Conservation (phyloP, 1,140 invertebrate genomes). For the Neelides sp. region DNA sequence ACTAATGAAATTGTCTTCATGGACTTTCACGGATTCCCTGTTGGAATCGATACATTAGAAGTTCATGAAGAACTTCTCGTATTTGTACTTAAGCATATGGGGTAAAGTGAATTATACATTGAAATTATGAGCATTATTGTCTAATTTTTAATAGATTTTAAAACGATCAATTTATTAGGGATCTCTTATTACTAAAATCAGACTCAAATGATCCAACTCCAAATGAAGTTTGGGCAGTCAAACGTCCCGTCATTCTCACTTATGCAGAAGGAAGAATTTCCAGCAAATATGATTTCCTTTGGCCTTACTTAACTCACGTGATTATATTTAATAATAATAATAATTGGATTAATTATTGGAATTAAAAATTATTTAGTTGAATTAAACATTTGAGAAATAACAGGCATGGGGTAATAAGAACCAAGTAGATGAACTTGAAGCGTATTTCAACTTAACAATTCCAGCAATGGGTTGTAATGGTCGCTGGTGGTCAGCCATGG, state of each 20-base stretch:
- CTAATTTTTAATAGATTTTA: too few species aligned
- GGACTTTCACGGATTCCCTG: slow-evolving; percentile 49
- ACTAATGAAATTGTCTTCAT: slow-evolving; percentile 52
- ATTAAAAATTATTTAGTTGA: slow-evolving; percentile 4
- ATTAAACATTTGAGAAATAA: slow-evolving; percentile 7
- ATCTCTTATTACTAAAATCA: too few species aligned
- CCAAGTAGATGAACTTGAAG: slow-evolving; percentile 11
- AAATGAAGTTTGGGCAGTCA: slow-evolving; percentile 23
- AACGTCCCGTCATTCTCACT: slow-evolving; percentile 25
- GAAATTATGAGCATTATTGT: too few species aligned
- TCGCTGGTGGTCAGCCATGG: slow-evolving; percentile 45
- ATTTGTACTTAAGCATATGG: slow-evolving; percentile 14
- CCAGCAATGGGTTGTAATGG: slow-evolving; percentile 15
- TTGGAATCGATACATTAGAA: background rate
- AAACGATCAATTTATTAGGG: too few species aligned
- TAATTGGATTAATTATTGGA: slow-evolving; percentile 1
- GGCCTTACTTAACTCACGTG: slow-evolving; percentile 24
- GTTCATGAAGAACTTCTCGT: slow-evolving; percentile 14
- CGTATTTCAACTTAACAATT: slow-evolving; percentile 13
- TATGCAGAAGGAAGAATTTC: slow-evolving; percentile 24
- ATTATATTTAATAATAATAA: background rate
- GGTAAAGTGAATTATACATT: too few species aligned
- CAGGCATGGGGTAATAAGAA: slow-evolving; percentile 27
- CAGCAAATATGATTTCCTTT: slow-evolving; percentile 14
- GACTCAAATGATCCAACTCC: too few species aligned